Evolutionary conservation across 2,797 vertebrate genomes (phyloP).

Genomic region (Fratercula arctica): DNA sequence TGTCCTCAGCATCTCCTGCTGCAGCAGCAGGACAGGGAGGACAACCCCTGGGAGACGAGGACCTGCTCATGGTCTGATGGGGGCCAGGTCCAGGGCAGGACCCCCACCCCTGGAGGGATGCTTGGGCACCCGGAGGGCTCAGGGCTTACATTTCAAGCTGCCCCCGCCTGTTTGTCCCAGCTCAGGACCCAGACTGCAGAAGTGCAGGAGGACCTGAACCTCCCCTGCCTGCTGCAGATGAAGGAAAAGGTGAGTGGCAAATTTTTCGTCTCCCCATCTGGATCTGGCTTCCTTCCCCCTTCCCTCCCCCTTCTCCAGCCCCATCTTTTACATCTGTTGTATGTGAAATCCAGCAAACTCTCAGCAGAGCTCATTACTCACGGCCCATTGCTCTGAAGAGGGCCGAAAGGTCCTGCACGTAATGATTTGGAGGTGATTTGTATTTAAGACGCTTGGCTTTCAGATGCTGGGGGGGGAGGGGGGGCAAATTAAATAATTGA

Average conservation of each 20-base stretch:
- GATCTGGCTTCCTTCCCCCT: background rate
- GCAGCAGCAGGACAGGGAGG: background rate
- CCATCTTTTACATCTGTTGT: slow-evolving; percentile 82
- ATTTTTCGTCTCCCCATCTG: background rate
- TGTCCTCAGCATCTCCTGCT: background rate
- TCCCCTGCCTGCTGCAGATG: background rate
- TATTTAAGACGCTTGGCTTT: slow-evolving; percentile 85
- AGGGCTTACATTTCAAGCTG: background rate
- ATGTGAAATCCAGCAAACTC: slow-evolving; percentile 88
- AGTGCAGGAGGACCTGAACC: background rate
- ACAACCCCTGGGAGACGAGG: background rate
- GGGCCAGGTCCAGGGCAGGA: background rate
- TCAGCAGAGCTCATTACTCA: slow-evolving; percentile 93
- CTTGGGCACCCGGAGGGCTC: background rate
- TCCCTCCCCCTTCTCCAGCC: slow-evolving; percentile 65
- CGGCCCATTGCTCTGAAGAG: slow-evolving; percentile 71
- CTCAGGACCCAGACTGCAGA: background rate
- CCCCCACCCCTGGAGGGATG: background rate
- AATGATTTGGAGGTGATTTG: slow-evolving; percentile 94
- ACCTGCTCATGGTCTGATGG: background rate
- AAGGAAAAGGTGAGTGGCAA: background rate
- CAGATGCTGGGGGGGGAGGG: background rate
- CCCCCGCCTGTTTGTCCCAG: background rate
- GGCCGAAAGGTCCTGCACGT: slow-evolving; percentile 87
- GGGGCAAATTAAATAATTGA: slow-evolving; percentile 50